phyloP scores from a whole-genome alignment of 2,797 vertebrate species.

The Aldrovandia affinis region DNA sequence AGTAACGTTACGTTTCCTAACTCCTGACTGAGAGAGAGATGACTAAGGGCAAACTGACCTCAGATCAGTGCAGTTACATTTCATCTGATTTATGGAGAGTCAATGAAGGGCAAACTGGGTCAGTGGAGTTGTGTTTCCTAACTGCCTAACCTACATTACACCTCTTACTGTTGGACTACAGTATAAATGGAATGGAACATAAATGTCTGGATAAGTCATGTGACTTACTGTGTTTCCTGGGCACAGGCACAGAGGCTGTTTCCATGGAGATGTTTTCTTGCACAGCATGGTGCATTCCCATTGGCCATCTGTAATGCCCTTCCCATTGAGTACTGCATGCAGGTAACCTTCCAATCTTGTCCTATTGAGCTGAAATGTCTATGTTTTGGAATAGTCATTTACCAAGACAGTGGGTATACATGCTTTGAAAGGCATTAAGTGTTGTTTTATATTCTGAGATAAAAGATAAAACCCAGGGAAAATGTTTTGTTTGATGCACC shows the following conservation, averaged over 20 bases:
- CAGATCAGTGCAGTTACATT: background rate
- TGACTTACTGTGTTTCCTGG: slow-evolving; percentile 16
- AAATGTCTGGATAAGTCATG: background rate
- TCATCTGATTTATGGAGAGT: no score
- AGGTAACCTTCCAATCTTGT: slow-evolving; percentile 59
- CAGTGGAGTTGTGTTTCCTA: background rate
- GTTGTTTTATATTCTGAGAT: no score
- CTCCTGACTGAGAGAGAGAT: background rate
- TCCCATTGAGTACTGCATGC: slow-evolving; percentile 72
- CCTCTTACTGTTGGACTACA: background rate
- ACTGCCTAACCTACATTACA: no score
- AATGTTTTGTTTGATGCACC: no score
- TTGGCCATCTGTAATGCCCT: slow-evolving; percentile 62
- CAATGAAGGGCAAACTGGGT: no score
- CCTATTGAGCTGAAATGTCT: background rate
- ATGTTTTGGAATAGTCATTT: background rate
- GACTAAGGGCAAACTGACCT: background rate
- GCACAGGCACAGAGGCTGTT: slow-evolving; percentile 66
- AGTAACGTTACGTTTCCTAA: slow-evolving; percentile 28
- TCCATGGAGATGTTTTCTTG: slow-evolving; percentile 77
- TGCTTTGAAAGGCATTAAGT: background rate
- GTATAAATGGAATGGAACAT: background rate
- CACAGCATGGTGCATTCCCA: slow-evolving; percentile 68
- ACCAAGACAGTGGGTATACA: background rate
- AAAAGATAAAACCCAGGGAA: no score